phyloP scores from a whole-genome alignment of 2,888 invertebrate species.

The Boloria selene region DNA sequence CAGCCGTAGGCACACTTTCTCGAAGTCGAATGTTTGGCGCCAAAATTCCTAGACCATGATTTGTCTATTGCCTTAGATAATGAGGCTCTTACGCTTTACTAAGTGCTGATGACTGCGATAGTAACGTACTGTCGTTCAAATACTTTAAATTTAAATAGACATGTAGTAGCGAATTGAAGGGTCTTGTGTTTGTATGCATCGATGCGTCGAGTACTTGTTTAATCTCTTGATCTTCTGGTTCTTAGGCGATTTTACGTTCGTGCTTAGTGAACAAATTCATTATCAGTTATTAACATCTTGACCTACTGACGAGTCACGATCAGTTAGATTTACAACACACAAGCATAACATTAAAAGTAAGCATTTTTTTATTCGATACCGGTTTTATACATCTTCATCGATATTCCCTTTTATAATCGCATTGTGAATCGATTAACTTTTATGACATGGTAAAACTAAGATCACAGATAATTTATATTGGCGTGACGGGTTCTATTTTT shows the following conservation, averaged over 20 bases:
- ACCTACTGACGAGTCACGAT: constrained; percentile 72
- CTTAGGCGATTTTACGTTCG: constrained; percentile 48
- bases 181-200: constrained; percentile 37
- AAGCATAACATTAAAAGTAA: constrained; percentile 14
- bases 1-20: constrained; percentile 68
- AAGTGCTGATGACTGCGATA: constrained; percentile 24
- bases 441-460: constrained; percentile 22
- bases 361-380: constrained; percentile 18
- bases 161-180: constrained; percentile 23
- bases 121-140: constrained; percentile 27
- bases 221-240: constrained; percentile 50
- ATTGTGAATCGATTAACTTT: constrained; percentile 33
- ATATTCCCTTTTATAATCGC: constrained; percentile 17
- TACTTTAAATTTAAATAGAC: constrained; percentile 13
- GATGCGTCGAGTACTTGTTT: constrained; percentile 41
- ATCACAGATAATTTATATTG: constrained; percentile 19
- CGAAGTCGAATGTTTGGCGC: constrained; percentile 63
- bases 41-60: constrained; percentile 69
- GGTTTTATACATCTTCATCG: constrained; percentile 22
- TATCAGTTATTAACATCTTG: constrained; percentile 66
- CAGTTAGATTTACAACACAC: constrained; percentile 26
- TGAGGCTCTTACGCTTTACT: constrained; percentile 35
- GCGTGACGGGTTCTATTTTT: constrained; percentile 1
- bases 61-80: constrained; percentile 45
- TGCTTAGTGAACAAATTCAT: constrained; percentile 54